phyloP scores from a whole-genome alignment of 2,113 vertebrate genomes.

The Muscicapa adusta region DNA sequence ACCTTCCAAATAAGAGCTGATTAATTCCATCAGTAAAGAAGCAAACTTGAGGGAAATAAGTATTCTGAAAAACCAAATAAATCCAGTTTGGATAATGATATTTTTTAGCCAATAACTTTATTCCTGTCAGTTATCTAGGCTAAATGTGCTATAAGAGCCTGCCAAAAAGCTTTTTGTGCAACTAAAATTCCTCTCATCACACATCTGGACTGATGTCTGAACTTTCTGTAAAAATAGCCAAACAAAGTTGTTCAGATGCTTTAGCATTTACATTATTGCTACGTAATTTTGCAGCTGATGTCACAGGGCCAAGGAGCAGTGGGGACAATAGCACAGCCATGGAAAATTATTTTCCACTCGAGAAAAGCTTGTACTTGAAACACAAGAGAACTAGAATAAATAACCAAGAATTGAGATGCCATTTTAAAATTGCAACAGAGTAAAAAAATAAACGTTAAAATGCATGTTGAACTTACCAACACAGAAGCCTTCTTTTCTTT shows the following conservation, averaged over 20 bases:
- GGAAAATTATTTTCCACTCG: background rate
- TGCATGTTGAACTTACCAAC: background rate
- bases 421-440: background rate
- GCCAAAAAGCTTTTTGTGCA: background rate
- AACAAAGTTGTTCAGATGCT: background rate
- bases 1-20: background rate
- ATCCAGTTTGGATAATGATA: background rate
- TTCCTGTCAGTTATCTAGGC: background rate
- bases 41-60: background rate
- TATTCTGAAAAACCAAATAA: background rate
- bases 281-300: background rate
- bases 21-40: background rate
- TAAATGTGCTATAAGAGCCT: background rate
- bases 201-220: slow-evolving; percentile 8
- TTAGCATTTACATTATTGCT: background rate
- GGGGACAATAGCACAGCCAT: background rate
- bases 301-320: background rate
- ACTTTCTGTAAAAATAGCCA: slow-evolving; percentile 7
- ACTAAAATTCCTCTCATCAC: background rate
- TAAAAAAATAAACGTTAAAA: background rate
- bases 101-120: slow-evolving; percentile 4
- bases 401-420: background rate
- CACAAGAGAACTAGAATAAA: background rate
- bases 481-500: background rate
- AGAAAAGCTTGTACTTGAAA: background rate